phyloP scores from a whole-genome alignment of 2,113 vertebrate genomes.

The Azemiops feae region DNA sequence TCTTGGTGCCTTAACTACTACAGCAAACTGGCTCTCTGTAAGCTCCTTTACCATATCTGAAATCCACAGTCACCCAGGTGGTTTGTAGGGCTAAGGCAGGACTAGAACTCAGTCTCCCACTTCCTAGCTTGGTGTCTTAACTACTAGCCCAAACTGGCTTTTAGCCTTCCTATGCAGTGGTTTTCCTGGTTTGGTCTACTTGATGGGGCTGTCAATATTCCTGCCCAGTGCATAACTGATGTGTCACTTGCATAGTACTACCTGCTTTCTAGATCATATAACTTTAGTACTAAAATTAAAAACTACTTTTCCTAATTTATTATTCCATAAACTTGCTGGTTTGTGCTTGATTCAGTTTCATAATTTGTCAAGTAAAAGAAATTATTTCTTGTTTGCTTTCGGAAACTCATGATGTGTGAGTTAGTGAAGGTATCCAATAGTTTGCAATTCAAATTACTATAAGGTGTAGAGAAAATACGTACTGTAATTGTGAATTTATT shows the following conservation, averaged over 20 bases:
- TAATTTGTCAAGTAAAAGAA: not conserved
- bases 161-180: not conserved
- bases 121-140: no score
- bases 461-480: not conserved
- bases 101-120: no score
- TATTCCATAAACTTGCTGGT: not conserved
- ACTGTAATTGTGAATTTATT: not conserved
- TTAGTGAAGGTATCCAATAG: not conserved
- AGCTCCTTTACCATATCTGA: not conserved
- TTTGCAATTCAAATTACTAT: not conserved
- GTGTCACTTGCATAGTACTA: not conserved
- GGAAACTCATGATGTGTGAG: not conserved
- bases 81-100: no score
- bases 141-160: not conserved
- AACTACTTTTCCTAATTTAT: not conserved
- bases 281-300: not conserved
- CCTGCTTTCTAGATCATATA: not conserved
- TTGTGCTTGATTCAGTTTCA: not conserved
- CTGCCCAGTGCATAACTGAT: not conserved
- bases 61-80: not conserved
- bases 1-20: not conserved
- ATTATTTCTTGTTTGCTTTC: not conserved
- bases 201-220: not conserved
- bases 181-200: not conserved
- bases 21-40: not conserved